Base-by-base conservation (phyloP, 2,113 vertebrate species). In the Barnardius zonarius region DNA sequence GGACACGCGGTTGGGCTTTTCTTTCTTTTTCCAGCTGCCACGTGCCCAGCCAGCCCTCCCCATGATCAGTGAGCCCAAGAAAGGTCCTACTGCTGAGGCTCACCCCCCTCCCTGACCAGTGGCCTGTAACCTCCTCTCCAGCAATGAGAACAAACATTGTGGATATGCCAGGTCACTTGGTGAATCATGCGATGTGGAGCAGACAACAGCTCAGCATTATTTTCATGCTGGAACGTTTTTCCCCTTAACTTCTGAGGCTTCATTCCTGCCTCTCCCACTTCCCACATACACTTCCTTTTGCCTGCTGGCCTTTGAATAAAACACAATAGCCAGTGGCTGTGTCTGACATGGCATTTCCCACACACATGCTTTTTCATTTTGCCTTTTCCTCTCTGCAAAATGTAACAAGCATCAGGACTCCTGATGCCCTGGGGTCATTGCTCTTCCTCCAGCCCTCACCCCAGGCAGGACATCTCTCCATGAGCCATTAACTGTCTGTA, bases 131-230 rank as follows among this genome's bases (percentile, higher is more conserved):
- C 20, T 28, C 30, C 19, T 57, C 49, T 76, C 10, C 79, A 70
- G 30, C 0, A 0, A n/a, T 2, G 10, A 51, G 8, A 28, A 6
- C 0, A 0, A 76, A 35, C 23, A 15, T 0, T 2, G 1, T 20
- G 28, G n/a, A 27, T 80, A 54, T 80, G 41, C 66, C 68, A 68
- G 39, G 39, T 76, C 62, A 83, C 33, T 41, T 43, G 13, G 19
- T 43, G 43, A 82, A 39, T 68, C 73, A 35, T 0, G 4, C 35
- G 18, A 87, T 35, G 43, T 41, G 68, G 37, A 77, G 31, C 66
- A 83, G 76, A 41, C 72, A 64, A 57, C 33, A 67, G 6, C n/a
- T 90, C 67, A 74, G 64, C 33, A 35, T 68, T 55, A 35, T 57
- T 92, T 92, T 46, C n/a, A 31, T 37, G 30, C 5, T 44, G 17